Evolutionary conservation across 2,888 invertebrate genomes (phyloP).

Genomic region (Drosophila tanythrix): DNA sequence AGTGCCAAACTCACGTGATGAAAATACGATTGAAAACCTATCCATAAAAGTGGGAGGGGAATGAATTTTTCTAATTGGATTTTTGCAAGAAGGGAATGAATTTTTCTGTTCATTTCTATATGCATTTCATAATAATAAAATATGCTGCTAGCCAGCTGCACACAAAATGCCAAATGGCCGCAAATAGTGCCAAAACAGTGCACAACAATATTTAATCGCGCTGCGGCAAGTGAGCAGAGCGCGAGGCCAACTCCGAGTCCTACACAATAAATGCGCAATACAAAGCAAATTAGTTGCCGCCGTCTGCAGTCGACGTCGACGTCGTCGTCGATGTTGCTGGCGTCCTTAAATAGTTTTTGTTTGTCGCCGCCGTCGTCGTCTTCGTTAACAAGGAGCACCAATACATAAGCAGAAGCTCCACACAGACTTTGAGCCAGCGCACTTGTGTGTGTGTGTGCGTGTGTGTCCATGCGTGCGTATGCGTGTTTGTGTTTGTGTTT

Average conservation of each 20-base stretch:
- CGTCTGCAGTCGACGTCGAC: slow-evolving; percentile 48
- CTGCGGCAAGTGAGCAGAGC: slow-evolving; percentile 45
- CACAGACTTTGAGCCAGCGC: slow-evolving; percentile 70
- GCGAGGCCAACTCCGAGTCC: slow-evolving; percentile 56
- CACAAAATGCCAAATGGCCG: slow-evolving; percentile 21
- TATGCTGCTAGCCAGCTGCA: slow-evolving; percentile 31
- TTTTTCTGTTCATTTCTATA: background rate
- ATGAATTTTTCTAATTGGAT: slow-evolving; percentile 70
- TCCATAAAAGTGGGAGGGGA: slow-evolving; percentile 61
- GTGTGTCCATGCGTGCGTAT: slow-evolving; percentile 22
- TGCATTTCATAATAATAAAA: background rate
- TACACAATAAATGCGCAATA: slow-evolving; percentile 75
- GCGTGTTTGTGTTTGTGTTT: slow-evolving; percentile 29
- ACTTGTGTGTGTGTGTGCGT: slow-evolving; percentile 19
- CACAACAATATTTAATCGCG: slow-evolving; percentile 55
- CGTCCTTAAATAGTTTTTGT: slow-evolving; percentile 55
- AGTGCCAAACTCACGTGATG: slow-evolving; percentile 73
- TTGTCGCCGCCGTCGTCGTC: slow-evolving; percentile 21
- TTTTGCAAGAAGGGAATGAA: slow-evolving; percentile 37
- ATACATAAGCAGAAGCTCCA: slow-evolving; percentile 32
- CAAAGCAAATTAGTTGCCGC: slow-evolving; percentile 60
- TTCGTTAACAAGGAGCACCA: slow-evolving; percentile 39
- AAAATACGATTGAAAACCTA: slow-evolving; percentile 64
- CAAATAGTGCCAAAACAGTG: slow-evolving; percentile 13
- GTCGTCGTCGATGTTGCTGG: slow-evolving; percentile 21